phyloP scores from a whole-genome alignment of 2,888 invertebrate genomes.

The Melanchra persicariae region DNA sequence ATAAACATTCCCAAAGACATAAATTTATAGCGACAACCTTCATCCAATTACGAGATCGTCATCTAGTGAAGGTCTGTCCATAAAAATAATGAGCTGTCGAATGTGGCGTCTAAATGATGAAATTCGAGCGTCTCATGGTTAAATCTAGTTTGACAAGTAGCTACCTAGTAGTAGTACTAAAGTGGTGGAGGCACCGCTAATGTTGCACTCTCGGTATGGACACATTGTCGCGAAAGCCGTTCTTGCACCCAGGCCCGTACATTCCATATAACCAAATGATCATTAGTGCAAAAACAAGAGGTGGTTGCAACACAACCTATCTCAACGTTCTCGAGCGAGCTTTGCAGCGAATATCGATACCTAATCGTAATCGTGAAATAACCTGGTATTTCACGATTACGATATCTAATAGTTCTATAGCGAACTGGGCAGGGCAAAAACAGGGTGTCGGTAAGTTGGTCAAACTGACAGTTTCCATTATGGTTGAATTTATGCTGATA shows the following conservation, averaged over 20 bases:
- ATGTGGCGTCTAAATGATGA: conserved; percentile 66
- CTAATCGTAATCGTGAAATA: conserved; percentile 67
- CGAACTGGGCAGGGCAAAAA: conserved; percentile 55
- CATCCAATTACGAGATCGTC: conserved; percentile 56
- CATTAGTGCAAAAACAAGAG: conserved; percentile 83
- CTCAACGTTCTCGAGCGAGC: conserved; percentile 65
- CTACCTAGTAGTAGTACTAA: background rate
- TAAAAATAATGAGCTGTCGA: conserved; percentile 56
- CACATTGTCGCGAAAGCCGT: conserved; percentile 84
- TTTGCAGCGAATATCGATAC: conserved; percentile 55
- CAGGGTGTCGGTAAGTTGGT: conserved; percentile 36
- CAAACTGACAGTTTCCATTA: conserved; percentile 42
- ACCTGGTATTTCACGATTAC: conserved; percentile 59
- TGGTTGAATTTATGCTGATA: conserved; percentile 17
- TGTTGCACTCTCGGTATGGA: conserved; percentile 71
- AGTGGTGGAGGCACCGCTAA: conserved; percentile 68
- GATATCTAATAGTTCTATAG: conserved; percentile 34
- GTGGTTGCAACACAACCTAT: conserved; percentile 71
- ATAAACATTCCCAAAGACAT: conserved; percentile 32
- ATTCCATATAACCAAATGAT: conserved; percentile 81
- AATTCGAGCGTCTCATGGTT: conserved; percentile 70
- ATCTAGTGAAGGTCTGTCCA: conserved; percentile 55
- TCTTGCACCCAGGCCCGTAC: conserved; percentile 74
- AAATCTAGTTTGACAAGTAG: conserved; percentile 79
- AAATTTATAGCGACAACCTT: conserved; percentile 49